Base-by-base conservation (phyloP, 2,113 vertebrate species). In the Pollachius pollachius region DNA sequence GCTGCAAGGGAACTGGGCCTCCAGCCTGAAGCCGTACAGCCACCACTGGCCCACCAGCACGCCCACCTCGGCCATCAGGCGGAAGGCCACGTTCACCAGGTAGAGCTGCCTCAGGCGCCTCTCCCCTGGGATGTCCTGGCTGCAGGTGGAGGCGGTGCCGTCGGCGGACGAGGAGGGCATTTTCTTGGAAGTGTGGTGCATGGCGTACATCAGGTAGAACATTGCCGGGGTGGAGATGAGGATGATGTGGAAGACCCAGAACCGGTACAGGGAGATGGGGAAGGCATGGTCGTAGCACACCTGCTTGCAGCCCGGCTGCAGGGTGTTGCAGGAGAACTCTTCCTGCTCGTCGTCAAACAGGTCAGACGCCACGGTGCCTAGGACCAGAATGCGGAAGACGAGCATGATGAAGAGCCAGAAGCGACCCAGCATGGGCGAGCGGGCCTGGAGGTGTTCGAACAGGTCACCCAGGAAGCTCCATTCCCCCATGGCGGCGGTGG, bases 191-290 rank as follows among this genome's bases (percentile, higher is more conserved):
- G 89, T 82, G 8, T 92, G 94, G 87, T 96, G 95, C 87, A 93
- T 88, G 4, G 93, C 91, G 3, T 96, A 97, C 87, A 95, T 86
- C 81, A 95, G 89, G 62, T 95, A 98, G 19, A 97, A 84, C 2
- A 97, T 84, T 0, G 95, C 92, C 0, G 96, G 95, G 0, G 94
- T 95, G 0, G 95, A 95, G 13, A 98, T 94, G 58, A 96, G 90
- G 15, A 98, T 93, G 23, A 98, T 91, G 79, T 96, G 96, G 81
- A 98, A 98, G 73, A 97, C 95, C 93, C 96, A 97, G 89, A 98
- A 97, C 80, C 96, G 93, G 86, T 95, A 97, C 88, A 95, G 95
- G 62, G 96, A 98, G 81, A 98, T 93, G 3, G 96, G 96, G 84
- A 97, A 97, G 62, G 95, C 95, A 58, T 87, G 78, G 41, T 96